Conservation (phyloP, 2,888 invertebrate genomes). For the Leucophora obtusa region DNA sequence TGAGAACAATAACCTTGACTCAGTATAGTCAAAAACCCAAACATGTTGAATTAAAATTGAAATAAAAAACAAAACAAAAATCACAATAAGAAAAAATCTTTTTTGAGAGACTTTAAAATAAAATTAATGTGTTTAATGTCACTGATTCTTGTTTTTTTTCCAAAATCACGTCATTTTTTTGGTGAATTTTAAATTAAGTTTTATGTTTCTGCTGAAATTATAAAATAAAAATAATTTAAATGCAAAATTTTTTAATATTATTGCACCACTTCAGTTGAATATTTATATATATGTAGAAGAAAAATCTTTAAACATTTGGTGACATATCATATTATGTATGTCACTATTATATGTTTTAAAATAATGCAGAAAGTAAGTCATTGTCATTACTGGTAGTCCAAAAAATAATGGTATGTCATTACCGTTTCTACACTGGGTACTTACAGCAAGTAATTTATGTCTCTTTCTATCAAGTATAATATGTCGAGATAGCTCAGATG, state of each 20-base stretch:
- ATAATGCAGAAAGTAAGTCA: no score
- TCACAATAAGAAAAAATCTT: slow-evolving; percentile 4
- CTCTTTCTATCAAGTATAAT: no score
- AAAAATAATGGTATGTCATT: no score
- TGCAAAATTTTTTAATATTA: not conserved
- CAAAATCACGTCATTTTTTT: slow-evolving; percentile 50
- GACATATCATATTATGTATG: no score
- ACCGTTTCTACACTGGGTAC: no score
- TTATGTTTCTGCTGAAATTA: not conserved
- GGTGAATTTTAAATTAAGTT: slow-evolving; percentile 22
- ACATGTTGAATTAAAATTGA: slow-evolving; percentile 26
- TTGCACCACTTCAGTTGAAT: no score
- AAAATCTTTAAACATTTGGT: no score
- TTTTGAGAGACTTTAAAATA: slow-evolving; percentile 5
- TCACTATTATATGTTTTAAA: no score
- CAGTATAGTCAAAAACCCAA: slow-evolving; percentile 57
- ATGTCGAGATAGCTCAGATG: no score
- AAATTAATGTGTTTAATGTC: slow-evolving; percentile 45
- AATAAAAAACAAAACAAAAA: slow-evolving; percentile 13
- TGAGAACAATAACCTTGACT: slow-evolving; percentile 56
- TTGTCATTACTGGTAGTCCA: no score
- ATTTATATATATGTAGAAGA: no score
- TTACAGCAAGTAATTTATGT: no score
- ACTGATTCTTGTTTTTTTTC: slow-evolving; percentile 33
- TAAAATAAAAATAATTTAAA: not conserved